A percentile compares a stretch with the other conserved stretches of the same genome.
Conservation (phyloP, 2,888 invertebrate genomes). For the Rhyacophila evoluta region DNA sequence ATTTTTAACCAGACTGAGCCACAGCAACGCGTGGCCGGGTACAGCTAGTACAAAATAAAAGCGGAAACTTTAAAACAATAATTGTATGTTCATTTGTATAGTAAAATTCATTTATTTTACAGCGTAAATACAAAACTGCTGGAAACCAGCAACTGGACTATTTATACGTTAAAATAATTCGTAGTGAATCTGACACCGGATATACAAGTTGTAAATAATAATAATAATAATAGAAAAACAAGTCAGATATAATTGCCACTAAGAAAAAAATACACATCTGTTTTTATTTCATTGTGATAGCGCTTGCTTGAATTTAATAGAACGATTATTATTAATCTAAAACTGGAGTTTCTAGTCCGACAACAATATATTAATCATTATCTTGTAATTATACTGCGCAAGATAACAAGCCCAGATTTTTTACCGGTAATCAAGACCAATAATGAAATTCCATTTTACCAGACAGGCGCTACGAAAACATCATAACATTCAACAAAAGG, state of each 20-base stretch:
- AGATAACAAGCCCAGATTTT: neutral
- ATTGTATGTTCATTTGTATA: too few species aligned
- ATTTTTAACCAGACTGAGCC: too few species aligned
- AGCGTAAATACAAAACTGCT: neutral
- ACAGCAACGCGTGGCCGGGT: too few species aligned
- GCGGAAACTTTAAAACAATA: too few species aligned
- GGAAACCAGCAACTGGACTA: neutral
- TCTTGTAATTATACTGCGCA: neutral
- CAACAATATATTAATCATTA: neutral
- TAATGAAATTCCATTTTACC: neutral
- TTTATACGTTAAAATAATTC: neutral
- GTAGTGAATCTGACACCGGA: neutral
- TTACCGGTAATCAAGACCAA: neutral
- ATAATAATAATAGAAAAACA: neutral
- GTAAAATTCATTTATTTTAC: neutral
- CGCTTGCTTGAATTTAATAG: neutral
- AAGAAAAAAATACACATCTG: slow-evolving; percentile 4
- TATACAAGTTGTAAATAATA: neutral
- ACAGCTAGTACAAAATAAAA: too few species aligned
- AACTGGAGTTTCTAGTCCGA: neutral
- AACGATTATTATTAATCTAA: neutral
- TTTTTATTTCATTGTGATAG: neutral
- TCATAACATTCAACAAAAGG: too few species aligned
- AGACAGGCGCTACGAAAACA: too few species aligned
- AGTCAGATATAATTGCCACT: neutral